Conservation (phyloP, 1,140 invertebrate genomes). For the Brachionus sp. region DNA sequence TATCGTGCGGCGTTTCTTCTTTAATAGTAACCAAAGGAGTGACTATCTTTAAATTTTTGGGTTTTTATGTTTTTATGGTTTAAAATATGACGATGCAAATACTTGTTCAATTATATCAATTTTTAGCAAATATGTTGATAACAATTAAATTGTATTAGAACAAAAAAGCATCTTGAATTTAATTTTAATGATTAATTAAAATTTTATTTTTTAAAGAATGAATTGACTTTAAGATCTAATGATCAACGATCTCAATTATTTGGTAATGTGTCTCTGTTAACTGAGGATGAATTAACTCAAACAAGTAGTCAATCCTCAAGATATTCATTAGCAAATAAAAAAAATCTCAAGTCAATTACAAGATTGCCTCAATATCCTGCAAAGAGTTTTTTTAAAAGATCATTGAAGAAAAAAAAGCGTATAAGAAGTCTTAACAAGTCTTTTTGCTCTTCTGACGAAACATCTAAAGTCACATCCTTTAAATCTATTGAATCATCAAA, state of each 20-base stretch:
- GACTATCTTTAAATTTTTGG: neutral
- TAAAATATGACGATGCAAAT: neutral
- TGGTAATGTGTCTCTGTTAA: constrained; percentile 16
- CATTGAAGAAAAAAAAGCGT: neutral
- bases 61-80: neutral
- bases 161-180: neutral
- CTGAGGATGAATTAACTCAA: constrained; percentile 20
- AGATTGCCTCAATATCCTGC: constrained; percentile 22
- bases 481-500: neutral
- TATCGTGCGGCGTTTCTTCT: constrained; percentile 12
- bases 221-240: neutral
- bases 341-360: constrained; percentile 17
- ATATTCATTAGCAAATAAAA: neutral
- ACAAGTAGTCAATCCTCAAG: neutral
- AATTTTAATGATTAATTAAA: constrained; percentile 15
- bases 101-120: constrained; percentile 7
- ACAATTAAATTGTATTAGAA: neutral
- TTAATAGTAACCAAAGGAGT: constrained; percentile 12
- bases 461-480: neutral
- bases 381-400: constrained; percentile 8
- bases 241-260: constrained; percentile 12
- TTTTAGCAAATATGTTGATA: constrained; percentile 6
- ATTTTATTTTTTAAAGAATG: constrained; percentile 24
- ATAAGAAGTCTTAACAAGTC: neutral
- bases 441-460: neutral